Evolutionary conservation across 2,888 invertebrate species (phyloP).

Genomic region (Chalcis sispes): DNA sequence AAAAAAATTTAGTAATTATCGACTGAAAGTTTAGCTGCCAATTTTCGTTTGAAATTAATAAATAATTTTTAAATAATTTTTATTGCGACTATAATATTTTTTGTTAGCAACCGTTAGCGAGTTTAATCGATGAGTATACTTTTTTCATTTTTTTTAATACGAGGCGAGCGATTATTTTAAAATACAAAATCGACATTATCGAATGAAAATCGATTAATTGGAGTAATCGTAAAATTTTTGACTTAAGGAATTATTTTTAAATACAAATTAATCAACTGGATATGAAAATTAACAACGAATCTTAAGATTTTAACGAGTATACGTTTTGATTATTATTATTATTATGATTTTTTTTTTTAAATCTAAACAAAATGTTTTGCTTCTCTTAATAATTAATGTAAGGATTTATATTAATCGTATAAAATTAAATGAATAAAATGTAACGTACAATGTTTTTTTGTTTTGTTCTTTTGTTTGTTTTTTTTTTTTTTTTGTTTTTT

Average conservation of each 20-base stretch:
- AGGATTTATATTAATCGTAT: not conserved
- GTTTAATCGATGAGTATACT: conserved; percentile 30
- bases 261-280: conserved; percentile 36
- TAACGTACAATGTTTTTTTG: conserved; percentile 27
- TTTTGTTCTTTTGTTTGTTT: conserved; percentile 3
- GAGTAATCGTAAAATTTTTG: too few relatives aligned
- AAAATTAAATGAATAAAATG: conserved; percentile 40
- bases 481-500: conserved; percentile 15
- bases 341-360: not conserved
- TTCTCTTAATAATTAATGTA: conserved; percentile 5
- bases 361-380: conserved; percentile 12
- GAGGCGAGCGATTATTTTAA: conserved; percentile 40
- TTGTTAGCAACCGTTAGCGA: not conserved
- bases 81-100: not conserved
- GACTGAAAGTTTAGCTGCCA: not conserved
- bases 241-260: conserved; percentile 33
- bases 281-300: conserved; percentile 15
- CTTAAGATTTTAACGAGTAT: conserved; percentile 4
- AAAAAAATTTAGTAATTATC: conserved; percentile 22
- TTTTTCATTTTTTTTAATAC: conserved; percentile 47
- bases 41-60: not conserved
- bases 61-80: not conserved
- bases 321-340: not conserved
- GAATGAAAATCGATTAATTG: too few relatives aligned
- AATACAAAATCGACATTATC: too few relatives aligned